Evolutionary conservation across 92 coral and sea anemone species (phyloP).

Genomic region (Porites lobata): DNA sequence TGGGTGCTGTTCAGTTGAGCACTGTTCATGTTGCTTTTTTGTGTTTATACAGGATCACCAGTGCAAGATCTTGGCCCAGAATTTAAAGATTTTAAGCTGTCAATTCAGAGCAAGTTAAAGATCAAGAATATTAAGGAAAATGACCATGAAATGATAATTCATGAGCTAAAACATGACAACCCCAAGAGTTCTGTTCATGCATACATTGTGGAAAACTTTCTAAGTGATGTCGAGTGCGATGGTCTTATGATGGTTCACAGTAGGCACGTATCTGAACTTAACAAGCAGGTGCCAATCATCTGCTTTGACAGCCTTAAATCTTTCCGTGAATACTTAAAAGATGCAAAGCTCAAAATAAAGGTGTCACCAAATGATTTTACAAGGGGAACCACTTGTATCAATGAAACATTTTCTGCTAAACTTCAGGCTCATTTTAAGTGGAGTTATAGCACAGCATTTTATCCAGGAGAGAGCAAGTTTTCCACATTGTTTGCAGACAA

Average conservation of each 20-base stretch:
- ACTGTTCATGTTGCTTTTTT: background rate
- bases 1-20: background rate
- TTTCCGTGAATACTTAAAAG: conserved; percentile 81
- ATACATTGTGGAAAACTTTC: conserved; percentile 84
- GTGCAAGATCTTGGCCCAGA: conserved; percentile 47
- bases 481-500: conserved; percentile 82
- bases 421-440: conserved; percentile 80
- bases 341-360: conserved; percentile 71
- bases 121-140: conserved; percentile 66
- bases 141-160: conserved; percentile 63
- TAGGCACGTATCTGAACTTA: conserved; percentile 69
- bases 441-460: conserved; percentile 97
- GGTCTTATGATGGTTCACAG: conserved; percentile 79
- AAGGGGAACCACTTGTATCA: conserved; percentile 89
- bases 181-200: conserved; percentile 83
- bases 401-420: conserved; percentile 85
- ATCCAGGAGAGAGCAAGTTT: conserved; percentile 96
- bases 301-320: conserved; percentile 90
- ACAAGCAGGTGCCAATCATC: conserved; percentile 83
- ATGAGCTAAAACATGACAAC: conserved; percentile 63
- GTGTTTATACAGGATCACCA: conserved; percentile 15
- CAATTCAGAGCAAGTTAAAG: conserved; percentile 71
- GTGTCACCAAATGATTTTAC: conserved; percentile 86
- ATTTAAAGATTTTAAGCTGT: conserved; percentile 77
- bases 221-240: conserved; percentile 85